These are phyloP conservation scores for Rhagophthalmus giganteus DNA, from an alignment of 2,888 invertebrate genomes.

Conservation along the genomic window DNA sequence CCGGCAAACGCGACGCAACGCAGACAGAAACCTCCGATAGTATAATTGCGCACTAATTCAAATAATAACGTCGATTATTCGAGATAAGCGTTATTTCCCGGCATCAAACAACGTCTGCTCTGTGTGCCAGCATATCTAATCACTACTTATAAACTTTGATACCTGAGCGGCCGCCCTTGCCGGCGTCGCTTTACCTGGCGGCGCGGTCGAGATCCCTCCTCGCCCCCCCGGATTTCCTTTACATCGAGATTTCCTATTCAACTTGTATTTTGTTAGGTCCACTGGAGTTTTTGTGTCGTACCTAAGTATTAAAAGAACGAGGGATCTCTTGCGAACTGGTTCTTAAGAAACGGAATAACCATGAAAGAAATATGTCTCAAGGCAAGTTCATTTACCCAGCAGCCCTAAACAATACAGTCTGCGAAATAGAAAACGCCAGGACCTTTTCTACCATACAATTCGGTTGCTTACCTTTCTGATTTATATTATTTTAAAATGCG, in stretches of 20 bases:
- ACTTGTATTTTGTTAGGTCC: conserved; percentile 37
- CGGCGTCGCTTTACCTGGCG: conserved; percentile 39
- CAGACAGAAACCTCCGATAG: not conserved
- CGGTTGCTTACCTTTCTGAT: conserved; percentile 28
- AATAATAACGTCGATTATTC: conserved; percentile 17
- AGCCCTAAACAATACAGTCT: conserved; percentile 47
- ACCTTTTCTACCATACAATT: conserved; percentile 17
- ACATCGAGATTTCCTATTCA: conserved; percentile 31
- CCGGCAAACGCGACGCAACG: no score
- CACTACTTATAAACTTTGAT: conserved; percentile 34
- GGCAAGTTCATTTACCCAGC: conserved; percentile 38
- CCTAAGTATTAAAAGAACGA: conserved; percentile 40
- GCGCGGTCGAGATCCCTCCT: conserved; percentile 36
- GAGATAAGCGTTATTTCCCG: conserved; percentile 20
- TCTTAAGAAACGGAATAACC: conserved; percentile 44
- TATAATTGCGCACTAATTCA: conserved; percentile 3
- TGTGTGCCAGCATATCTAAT: conserved; percentile 33
- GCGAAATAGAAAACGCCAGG: conserved; percentile 37
- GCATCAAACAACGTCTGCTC: conserved; percentile 22
- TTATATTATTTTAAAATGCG: conserved; percentile 22
- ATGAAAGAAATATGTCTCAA: conserved; percentile 39
- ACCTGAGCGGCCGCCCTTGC: conserved; percentile 29
- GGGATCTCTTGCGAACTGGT: conserved; percentile 43
- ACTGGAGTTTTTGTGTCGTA: conserved; percentile 39
- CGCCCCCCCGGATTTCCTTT: conserved; percentile 38